Evolutionary conservation across 2,113 vertebrate genomes (phyloP).

Genomic region (Xyrauchen texanus): DNA sequence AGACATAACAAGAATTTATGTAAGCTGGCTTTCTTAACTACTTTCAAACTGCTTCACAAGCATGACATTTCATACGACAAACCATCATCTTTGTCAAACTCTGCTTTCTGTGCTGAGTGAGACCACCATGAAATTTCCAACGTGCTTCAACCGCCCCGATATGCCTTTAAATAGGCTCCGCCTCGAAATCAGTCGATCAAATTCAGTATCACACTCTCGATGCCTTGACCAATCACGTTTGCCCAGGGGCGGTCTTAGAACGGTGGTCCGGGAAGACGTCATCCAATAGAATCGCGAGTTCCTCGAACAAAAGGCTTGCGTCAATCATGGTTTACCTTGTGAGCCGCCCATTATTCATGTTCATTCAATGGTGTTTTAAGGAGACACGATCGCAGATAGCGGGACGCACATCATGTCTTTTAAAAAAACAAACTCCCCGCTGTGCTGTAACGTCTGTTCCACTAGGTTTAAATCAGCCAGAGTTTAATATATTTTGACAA

Average conservation of each 20-base stretch:
- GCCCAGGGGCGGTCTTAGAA: constrained; percentile 59
- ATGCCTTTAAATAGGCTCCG: constrained; percentile 68
- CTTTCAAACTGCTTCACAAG: too few relatives aligned
- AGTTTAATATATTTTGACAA: too few relatives aligned
- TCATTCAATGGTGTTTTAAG: constrained; percentile 60
- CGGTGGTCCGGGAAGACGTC: constrained; percentile 72
- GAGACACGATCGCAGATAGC: constrained; percentile 56
- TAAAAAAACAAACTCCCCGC: neutral
- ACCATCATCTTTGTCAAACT: too few relatives aligned
- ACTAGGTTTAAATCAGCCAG: too few relatives aligned
- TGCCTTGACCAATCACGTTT: constrained; percentile 66
- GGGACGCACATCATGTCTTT: constrained; percentile 17
- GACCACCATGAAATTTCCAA: neutral
- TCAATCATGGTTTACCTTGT: constrained; percentile 56
- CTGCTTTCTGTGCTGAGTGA: neutral
- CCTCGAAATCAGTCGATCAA: constrained; percentile 83
- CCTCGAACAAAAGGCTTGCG: constrained; percentile 61
- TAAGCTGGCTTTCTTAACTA: too few relatives aligned
- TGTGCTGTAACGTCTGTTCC: constrained; percentile 16
- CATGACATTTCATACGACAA: too few relatives aligned
- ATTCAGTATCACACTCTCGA: constrained; percentile 68
- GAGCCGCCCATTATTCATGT: constrained; percentile 65
- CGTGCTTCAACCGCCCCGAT: constrained; percentile 7
- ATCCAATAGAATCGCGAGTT: constrained; percentile 64
- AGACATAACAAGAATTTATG: too few relatives aligned